A percentile compares a stretch with the other conserved stretches of the same genome.
phyloP scores from a whole-genome alignment of 1,140 invertebrate species.

The Solenopsis fugax region DNA sequence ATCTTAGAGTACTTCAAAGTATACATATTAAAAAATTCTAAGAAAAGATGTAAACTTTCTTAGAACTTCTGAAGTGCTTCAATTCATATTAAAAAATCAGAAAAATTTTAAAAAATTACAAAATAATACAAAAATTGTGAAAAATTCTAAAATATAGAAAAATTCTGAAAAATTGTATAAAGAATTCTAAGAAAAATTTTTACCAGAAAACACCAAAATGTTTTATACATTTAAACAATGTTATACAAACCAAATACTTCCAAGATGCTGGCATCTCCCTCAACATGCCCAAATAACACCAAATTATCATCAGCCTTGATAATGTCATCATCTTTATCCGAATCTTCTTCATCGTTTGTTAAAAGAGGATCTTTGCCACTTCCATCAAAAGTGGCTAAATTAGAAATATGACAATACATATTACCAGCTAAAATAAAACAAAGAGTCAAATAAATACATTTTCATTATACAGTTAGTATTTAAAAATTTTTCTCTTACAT shows the following conservation, averaged over 20 bases:
- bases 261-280: slow-evolving; percentile 93
- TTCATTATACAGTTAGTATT: slow-evolving; percentile 42
- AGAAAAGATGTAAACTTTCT: too few relatives aligned
- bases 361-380: slow-evolving; percentile 88
- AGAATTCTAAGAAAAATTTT: too few relatives aligned
- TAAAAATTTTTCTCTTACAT: slow-evolving; percentile 85
- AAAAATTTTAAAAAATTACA: too few relatives aligned
- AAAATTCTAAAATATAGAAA: too few relatives aligned
- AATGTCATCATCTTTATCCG: slow-evolving; percentile 96
- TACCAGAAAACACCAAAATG: neutral
- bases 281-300: slow-evolving; percentile 94
- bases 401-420: slow-evolving; percentile 84
- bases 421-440: slow-evolving; percentile 79
- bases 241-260: slow-evolving; percentile 93
- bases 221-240: neutral
- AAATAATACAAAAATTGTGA: too few relatives aligned
- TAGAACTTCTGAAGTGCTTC: too few relatives aligned
- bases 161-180: too few relatives aligned
- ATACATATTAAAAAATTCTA: too few relatives aligned
- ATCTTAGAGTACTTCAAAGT: too few relatives aligned
- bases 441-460: slow-evolving; percentile 17
- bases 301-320: slow-evolving; percentile 97
- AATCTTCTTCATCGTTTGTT: slow-evolving; percentile 90
- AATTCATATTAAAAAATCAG: too few relatives aligned
- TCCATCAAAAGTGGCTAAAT: slow-evolving; percentile 86